Evolutionary conservation across 2,113 vertebrate species (phyloP).

Genomic region (Xenus cinereus): DNA sequence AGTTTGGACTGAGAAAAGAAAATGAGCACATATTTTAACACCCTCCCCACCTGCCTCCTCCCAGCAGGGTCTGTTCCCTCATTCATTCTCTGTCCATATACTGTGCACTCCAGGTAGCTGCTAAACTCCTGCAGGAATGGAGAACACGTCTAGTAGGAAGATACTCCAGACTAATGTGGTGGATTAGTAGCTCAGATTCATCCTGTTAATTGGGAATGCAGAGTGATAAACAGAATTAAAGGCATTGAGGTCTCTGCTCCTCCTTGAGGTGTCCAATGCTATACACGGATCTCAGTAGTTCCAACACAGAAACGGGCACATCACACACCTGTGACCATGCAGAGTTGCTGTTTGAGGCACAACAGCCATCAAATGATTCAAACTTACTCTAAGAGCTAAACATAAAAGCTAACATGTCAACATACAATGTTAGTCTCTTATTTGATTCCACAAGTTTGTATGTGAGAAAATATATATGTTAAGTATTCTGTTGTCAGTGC

Average conservation of each 20-base stretch:
- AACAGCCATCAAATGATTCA: background rate
- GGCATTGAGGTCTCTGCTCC: background rate
- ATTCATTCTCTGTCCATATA: accelerated
- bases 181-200: background rate
- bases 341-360: background rate
- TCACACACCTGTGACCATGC: background rate
- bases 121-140: background rate
- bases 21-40: background rate
- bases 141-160: background rate
- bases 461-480: background rate
- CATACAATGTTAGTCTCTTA: background rate
- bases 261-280: background rate
- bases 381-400: background rate
- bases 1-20: background rate
- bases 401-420: background rate
- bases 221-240: background rate
- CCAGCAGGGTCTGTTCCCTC: background rate
- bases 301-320: background rate
- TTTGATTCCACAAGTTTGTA: background rate
- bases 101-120: background rate
- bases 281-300: background rate
- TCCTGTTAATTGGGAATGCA: background rate
- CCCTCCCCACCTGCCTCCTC: background rate
- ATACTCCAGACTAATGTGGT: background rate
- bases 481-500: background rate